phyloP scores from a whole-genome alignment of 1,140 invertebrate genomes.

The Eufriesea mexicana region DNA sequence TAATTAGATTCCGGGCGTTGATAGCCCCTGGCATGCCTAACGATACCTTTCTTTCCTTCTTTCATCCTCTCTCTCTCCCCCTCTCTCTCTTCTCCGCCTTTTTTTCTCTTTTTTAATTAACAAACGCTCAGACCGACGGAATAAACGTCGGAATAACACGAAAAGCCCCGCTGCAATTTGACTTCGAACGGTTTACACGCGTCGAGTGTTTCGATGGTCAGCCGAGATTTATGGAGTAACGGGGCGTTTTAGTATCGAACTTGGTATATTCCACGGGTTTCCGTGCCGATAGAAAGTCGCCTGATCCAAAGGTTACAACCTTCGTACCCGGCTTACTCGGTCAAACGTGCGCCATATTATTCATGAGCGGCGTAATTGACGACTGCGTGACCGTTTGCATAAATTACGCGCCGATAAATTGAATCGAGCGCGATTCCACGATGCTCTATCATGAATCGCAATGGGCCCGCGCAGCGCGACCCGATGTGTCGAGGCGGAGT shows the following conservation, averaged over 20 bases:
- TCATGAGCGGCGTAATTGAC: slow-evolving; percentile 43
- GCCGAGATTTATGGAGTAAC: slow-evolving; percentile 39
- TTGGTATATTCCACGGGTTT: slow-evolving; percentile 29
- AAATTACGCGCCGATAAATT: slow-evolving; percentile 44
- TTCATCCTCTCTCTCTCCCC: not conserved
- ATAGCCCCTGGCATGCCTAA: not conserved
- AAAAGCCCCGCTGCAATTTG: slow-evolving; percentile 18
- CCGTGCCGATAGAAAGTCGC: slow-evolving; percentile 41
- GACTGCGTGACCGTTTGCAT: slow-evolving; percentile 43
- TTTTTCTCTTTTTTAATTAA: not conserved
- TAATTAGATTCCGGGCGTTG: slow-evolving; percentile 15
- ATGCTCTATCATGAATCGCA: slow-evolving; percentile 15
- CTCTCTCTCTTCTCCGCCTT: not conserved
- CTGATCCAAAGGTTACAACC: slow-evolving; percentile 36
- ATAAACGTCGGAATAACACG: not conserved
- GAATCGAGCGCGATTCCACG: slow-evolving; percentile 22
- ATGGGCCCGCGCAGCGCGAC: not conserved
- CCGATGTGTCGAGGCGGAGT: not conserved
- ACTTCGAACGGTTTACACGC: slow-evolving; percentile 38
- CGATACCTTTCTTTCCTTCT: not conserved
- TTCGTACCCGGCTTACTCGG: slow-evolving; percentile 24
- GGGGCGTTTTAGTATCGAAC: slow-evolving; percentile 42
- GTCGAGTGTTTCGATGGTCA: slow-evolving; percentile 28
- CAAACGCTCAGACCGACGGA: not conserved
- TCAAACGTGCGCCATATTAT: slow-evolving; percentile 26